Percentiles rank a stretch among this genome's conserved stretches.
Conservation (phyloP, 1,140 invertebrate species). For the Zeugodacus cucurbitae region DNA sequence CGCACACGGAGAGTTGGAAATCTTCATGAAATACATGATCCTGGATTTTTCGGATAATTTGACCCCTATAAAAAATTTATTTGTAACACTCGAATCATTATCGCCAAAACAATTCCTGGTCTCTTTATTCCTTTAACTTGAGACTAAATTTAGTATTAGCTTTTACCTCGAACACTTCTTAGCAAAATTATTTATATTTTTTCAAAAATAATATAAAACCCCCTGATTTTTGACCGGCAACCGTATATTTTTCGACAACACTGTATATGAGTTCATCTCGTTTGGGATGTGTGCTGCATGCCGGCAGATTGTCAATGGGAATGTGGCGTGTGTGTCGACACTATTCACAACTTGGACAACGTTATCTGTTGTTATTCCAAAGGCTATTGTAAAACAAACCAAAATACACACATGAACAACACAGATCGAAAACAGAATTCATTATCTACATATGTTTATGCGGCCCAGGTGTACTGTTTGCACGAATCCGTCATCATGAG, state of each 20-base stretch:
- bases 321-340: neutral
- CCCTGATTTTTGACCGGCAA: too few species aligned
- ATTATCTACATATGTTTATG: neutral
- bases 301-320: neutral
- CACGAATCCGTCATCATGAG: neutral
- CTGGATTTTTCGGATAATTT: too few species aligned
- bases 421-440: neutral
- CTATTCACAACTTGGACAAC: constrained; percentile 23
- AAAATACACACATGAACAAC: neutral
- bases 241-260: neutral
- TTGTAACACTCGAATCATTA: too few species aligned
- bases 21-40: too few species aligned
- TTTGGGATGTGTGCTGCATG: neutral
- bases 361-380: neutral
- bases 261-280: neutral
- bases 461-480: neutral
- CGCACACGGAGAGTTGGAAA: too few species aligned
- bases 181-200: too few species aligned
- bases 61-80: too few species aligned
- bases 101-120: too few species aligned
- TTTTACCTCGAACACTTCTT: too few species aligned
- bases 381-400: neutral
- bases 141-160: too few species aligned
- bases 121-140: too few species aligned
- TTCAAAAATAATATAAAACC: too few species aligned